Base-by-base conservation (phyloP, 1,140 invertebrate genomes). In the Tetranychus urticae region DNA sequence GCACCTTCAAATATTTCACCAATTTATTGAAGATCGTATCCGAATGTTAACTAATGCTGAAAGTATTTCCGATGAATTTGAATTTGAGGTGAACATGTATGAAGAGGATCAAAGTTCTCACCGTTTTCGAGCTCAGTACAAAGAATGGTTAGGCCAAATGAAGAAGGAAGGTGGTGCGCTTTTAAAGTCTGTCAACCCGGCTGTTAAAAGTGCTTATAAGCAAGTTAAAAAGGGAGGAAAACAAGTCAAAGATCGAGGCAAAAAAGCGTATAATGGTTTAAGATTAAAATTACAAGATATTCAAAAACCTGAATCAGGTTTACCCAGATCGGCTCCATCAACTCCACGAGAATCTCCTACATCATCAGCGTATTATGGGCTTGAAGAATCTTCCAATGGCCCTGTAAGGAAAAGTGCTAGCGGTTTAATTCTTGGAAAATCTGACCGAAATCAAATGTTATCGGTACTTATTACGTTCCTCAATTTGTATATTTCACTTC, bases 1-100 rank as follows among this genome's bases (percentile, higher is more conserved):
- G 56, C 81, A 90, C 62, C 76, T 92, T 14, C 90, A 96, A 75
- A 92, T 93, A 67, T 96, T 96, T 74, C 85, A 87, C 69, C 88
- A 92, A 83, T 96, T 96, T 74, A 88, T 93, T 66, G 88, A 91
- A 69, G 88, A 90, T 73, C 76, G 90, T 68, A 73, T 94, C 65
- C 82, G 88, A 64, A 81, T 90, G 75, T 77, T 93, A 45, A 91
- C 91, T 73, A 80, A 82, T 35, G 89, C 88, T 2, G 75, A 63
- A 66, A 60, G 66, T 36, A 65, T 64, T 47, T 62, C 57, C 34
- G 90, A 96, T 72, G 85, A 91, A 69, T 94, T 94, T 74, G 90
- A 96, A 74, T 77, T 85, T 71, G 89, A 93, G 73, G 83, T 85
- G 23, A 86, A 82, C 65, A 77, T 81, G 59, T 86, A 87, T 71